Evolutionary conservation across 2,113 vertebrate species (phyloP), one percentile per base, ranked within the genome.

Genomic region (Pogona vitticeps): DNA sequence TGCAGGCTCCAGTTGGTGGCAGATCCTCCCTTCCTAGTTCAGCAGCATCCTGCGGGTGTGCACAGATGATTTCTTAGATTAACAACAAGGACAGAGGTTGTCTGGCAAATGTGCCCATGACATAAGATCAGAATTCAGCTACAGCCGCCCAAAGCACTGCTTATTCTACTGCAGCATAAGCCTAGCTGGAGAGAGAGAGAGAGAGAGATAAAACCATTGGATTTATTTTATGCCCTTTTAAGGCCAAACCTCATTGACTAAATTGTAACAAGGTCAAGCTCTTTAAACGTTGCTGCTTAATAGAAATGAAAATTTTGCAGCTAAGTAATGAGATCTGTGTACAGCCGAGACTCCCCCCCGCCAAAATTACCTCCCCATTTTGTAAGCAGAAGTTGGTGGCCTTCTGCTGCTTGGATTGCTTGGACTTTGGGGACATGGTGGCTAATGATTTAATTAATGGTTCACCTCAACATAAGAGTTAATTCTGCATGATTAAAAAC

Each of bases 271-370:
- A 76, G 82, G 71, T 83, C 76, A 52, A 73, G 77, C 58, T 33
- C 68, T 78, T 61, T 80, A 79, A 36, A 42, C 42, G 76, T 9
- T 72, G 65, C 67, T 12, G 23, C 70, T 87, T 70, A 46, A 83
- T 80, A 84, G 26, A 79, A 92, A 86, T 89, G 70, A 21, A 71
- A 0, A 86, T 92, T 90, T 91, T 86, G 80, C 88, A 90, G 83
- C 73, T 65, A 79, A 76, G 72, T 81, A 88, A 91, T 72, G 40
- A 75, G 59, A 46, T 90, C 77, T 15, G 0, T 26, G 61, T 88
- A 88, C 21, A 56, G 33, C 3, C 61, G 0, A 4, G 80, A 28
- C 65, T 93, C 87, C 59, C 82, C 70, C n/a, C n/a, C n/a, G n/a
- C 59, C 76, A 78, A 84, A 94, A 95, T 90, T 76, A 40, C 86